These are phyloP conservation scores for Rhagonycha lutea DNA, from an alignment of 2,888 invertebrate species.

Conservation along the genomic window DNA sequence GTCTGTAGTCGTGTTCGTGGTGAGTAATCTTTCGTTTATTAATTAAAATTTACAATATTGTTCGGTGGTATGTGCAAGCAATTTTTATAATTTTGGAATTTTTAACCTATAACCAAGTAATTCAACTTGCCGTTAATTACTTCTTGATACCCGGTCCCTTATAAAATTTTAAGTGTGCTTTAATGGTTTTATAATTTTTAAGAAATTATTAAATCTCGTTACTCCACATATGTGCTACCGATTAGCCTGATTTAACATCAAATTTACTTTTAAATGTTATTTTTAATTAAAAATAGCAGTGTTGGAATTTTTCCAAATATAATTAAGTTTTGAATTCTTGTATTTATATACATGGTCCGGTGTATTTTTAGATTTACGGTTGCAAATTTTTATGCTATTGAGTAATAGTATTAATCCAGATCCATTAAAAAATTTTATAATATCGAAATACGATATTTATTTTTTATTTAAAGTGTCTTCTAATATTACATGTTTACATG, in stretches of 20 bases:
- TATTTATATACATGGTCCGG: neutral
- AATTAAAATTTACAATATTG: neutral
- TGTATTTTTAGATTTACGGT: neutral
- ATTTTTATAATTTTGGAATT: neutral
- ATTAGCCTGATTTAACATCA: neutral
- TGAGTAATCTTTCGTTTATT: slow-evolving; percentile 33
- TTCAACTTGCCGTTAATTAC: neutral
- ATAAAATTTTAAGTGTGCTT: neutral
- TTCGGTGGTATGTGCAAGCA: neutral
- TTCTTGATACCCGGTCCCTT: neutral
- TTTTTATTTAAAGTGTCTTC: neutral
- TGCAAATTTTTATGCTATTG: neutral
- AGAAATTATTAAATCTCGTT: neutral
- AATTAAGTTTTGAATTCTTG: neutral
- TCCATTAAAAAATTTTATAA: neutral
- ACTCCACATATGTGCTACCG: neutral
- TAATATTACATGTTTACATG: neutral
- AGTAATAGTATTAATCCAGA: neutral
- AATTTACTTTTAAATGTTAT: neutral
- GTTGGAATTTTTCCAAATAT: slow-evolving; percentile 1
- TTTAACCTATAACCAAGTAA: neutral
- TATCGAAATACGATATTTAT: neutral
- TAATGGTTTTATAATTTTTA: neutral
- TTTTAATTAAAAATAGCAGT: slow-evolving; percentile 4
- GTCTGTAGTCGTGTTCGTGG: slow-evolving; percentile 42